A percentile compares a stretch with the other conserved stretches of the same genome.
phyloP scores from a whole-genome alignment of 2,797 vertebrate species.

The Tamandua tetradactyla region DNA sequence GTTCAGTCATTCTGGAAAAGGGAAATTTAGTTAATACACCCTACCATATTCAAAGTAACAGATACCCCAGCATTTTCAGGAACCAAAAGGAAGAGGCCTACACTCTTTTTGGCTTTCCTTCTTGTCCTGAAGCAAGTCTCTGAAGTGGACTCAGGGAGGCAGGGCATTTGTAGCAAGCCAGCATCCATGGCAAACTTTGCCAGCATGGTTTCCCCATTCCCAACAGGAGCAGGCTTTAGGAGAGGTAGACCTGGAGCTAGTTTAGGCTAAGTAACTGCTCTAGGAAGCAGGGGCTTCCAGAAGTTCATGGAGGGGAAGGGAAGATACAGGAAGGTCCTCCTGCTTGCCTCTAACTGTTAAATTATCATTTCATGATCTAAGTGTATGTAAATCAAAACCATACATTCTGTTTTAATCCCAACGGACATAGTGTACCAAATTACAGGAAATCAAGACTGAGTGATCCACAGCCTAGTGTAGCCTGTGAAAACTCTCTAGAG shows the following conservation, averaged over 20 bases:
- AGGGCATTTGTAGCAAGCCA: background rate
- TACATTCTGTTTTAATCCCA: constrained; percentile 33
- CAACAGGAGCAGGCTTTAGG: background rate
- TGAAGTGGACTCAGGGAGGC: background rate
- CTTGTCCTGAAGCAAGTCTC: background rate
- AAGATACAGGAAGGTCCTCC: background rate
- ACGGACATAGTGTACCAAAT: constrained; percentile 3
- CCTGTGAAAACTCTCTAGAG: background rate
- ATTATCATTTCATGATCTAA: constrained; percentile 40
- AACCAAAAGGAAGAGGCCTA: background rate
- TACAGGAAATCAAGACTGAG: background rate
- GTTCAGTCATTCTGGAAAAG: background rate
- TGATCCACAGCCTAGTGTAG: background rate
- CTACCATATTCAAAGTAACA: background rate
- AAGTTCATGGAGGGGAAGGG: background rate
- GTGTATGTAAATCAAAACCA: constrained; percentile 44
- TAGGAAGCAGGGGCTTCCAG: constrained; percentile 7
- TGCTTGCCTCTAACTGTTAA: background rate
- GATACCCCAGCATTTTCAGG: background rate
- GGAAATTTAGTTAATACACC: background rate
- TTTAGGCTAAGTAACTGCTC: background rate
- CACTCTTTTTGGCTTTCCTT: background rate
- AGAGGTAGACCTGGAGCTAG: background rate
- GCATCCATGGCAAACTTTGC: background rate
- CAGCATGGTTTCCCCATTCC: background rate